Percentiles rank a stretch among this genome's conserved stretches.
Evolutionary conservation across 2,888 invertebrate genomes (phyloP).

Genomic region (Plagiodera versicolora): DNA sequence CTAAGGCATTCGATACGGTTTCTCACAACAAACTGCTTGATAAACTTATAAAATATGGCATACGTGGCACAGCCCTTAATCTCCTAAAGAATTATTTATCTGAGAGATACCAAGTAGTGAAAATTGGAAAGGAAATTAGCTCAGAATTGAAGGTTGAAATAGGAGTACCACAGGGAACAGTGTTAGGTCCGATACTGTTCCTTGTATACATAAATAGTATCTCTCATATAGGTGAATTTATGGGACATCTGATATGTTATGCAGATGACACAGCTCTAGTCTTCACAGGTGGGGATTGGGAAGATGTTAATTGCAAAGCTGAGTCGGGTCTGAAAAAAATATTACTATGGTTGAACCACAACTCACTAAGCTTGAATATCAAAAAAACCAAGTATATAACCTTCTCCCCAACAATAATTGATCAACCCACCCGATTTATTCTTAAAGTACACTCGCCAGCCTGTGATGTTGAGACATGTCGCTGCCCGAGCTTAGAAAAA

Average conservation of each 20-base stretch:
- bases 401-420: not conserved
- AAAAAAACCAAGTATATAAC: conserved; percentile 3
- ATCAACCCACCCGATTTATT: not conserved
- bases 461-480: not conserved
- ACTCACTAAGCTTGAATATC: not conserved
- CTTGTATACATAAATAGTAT: conserved; percentile 13
- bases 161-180: conserved; percentile 15
- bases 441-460: conserved; percentile 1
- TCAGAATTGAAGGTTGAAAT: not conserved
- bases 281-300: conserved; percentile 4
- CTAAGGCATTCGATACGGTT: not conserved
- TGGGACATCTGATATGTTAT: conserved; percentile 14
- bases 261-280: conserved; percentile 15
- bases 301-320: conserved; percentile 1
- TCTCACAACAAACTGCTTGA: not conserved
- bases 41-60: not conserved
- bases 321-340: not conserved
- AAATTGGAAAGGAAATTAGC: conserved; percentile 2
- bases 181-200: conserved; percentile 15
- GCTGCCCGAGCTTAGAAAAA: not conserved
- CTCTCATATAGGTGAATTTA: conserved; percentile 7
- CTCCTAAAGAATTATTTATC: not conserved
- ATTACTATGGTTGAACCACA: not conserved
- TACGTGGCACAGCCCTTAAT: not conserved
- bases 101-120: conserved; percentile 6